Conservation (phyloP, 1,140 invertebrate species). For the Drosophila mojavensis region DNA sequence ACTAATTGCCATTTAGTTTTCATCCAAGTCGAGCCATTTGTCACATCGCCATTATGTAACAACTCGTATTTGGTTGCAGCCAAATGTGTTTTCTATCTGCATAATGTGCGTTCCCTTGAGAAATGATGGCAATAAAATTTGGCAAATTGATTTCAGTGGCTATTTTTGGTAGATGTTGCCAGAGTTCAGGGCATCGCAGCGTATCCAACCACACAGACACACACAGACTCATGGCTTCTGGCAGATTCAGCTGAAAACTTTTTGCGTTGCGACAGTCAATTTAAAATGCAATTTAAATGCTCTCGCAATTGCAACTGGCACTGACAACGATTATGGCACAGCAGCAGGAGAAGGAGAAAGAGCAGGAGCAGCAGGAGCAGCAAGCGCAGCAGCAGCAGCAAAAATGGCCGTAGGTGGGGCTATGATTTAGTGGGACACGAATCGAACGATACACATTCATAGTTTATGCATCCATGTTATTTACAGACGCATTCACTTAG, state of each 20-base stretch:
- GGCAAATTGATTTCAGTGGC: constrained; percentile 62
- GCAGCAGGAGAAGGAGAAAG: no score
- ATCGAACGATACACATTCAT: constrained; percentile 11
- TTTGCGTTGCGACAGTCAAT: constrained; percentile 63
- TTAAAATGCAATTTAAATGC: constrained; percentile 75
- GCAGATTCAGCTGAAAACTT: constrained; percentile 31
- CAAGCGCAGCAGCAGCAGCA: no score
- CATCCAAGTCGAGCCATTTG: not conserved
- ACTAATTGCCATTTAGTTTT: not conserved
- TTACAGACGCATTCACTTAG: not conserved
- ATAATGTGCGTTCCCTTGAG: constrained; percentile 13
- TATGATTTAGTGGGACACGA: constrained; percentile 4
- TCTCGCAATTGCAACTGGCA: constrained; percentile 36
- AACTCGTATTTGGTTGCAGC: not conserved
- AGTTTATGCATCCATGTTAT: not conserved
- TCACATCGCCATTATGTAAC: constrained; percentile 22
- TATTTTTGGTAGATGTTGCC: constrained; percentile 60
- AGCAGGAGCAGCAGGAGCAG: no score
- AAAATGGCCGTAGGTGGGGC: not conserved
- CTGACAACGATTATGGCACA: not conserved
- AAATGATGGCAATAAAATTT: constrained; percentile 64
- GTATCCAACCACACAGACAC: constrained; percentile 1
- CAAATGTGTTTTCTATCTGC: not conserved
- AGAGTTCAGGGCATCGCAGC: constrained; percentile 42
- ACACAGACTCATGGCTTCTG: not conserved